Percentiles rank a stretch among this genome's conserved stretches.
phyloP scores from a whole-genome alignment of 1,140 invertebrate genomes.

The Drepana arcuata region DNA sequence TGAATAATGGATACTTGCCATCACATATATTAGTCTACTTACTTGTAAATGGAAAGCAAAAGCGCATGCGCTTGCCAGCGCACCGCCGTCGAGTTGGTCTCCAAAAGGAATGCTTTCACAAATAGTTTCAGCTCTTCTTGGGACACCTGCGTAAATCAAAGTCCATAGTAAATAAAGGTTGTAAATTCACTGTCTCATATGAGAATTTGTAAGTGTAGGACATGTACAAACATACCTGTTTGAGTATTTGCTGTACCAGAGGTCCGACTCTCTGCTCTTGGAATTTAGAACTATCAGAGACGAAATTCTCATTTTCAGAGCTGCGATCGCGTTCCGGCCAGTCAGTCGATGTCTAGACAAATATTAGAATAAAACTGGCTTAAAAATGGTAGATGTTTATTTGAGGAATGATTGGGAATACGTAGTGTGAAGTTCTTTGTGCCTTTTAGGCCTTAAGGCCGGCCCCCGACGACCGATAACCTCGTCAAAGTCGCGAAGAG shows the following conservation, averaged over 20 bases:
- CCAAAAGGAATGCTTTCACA: slow-evolving; percentile 91
- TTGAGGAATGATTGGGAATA: too few species aligned
- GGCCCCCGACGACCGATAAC: too few species aligned
- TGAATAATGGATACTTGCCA: too few species aligned
- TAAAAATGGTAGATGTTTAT: too few species aligned
- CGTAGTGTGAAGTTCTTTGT: too few species aligned
- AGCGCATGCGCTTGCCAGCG: slow-evolving; percentile 96
- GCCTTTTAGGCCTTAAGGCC: too few species aligned
- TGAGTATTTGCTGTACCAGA: slow-evolving; percentile 62
- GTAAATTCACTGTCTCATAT: too few species aligned
- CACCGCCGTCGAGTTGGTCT: slow-evolving; percentile 93
- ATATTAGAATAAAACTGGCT: too few species aligned
- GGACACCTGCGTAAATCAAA: slow-evolving; percentile 49
- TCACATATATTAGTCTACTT: too few species aligned
- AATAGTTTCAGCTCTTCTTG: slow-evolving; percentile 77
- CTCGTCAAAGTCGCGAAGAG: too few species aligned
- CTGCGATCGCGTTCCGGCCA: slow-evolving; percentile 60
- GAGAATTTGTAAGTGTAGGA: too few species aligned
- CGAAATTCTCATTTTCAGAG: slow-evolving; percentile 59
- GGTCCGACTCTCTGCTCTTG: slow-evolving; percentile 58
- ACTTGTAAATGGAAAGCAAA: slow-evolving; percentile 88
- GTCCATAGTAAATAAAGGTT: neutral
- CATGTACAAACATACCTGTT: slow-evolving; percentile 38
- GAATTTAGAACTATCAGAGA: slow-evolving; percentile 65
- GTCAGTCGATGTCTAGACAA: slow-evolving; percentile 36